phyloP scores from a whole-genome alignment of 2,888 invertebrate genomes.

The Chydorus sphaericus region DNA sequence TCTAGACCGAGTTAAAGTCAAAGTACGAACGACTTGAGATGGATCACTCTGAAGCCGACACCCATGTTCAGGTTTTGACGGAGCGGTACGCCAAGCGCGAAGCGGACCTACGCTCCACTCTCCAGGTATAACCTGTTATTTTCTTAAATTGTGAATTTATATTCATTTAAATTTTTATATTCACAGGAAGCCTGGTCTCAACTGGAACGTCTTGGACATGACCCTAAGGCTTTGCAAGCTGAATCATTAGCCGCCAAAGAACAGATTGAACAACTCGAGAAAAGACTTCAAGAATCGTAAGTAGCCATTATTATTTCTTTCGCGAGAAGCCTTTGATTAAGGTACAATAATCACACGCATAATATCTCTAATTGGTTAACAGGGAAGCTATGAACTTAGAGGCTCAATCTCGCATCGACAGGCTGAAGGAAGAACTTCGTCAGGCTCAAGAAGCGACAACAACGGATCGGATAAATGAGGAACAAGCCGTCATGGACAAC shows the following conservation, averaged over 20 bases:
- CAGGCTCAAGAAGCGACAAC: neutral
- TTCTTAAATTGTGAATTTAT: neutral
- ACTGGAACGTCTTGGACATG: neutral
- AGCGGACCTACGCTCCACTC: neutral
- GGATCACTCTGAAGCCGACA: constrained; percentile 5
- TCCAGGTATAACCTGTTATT: neutral
- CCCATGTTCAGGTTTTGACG: neutral
- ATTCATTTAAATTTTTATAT: neutral
- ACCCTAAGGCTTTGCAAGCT: neutral
- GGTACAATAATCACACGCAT: neutral
- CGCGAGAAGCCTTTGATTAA: too few species aligned
- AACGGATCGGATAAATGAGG: too few species aligned
- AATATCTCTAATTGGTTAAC: neutral
- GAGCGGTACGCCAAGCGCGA: constrained; percentile 5
- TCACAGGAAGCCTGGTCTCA: neutral
- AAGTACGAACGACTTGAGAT: constrained; percentile 6
- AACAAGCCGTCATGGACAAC: neutral
- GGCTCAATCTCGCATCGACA: neutral
- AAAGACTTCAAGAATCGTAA: neutral
- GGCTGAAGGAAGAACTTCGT: neutral
- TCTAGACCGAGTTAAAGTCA: neutral
- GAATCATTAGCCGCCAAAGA: neutral
- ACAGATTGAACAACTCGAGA: neutral
- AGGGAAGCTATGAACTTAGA: too few species aligned
- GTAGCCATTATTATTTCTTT: neutral